Base-by-base conservation (phyloP, 2,888 invertebrate genomes). In the Volucella inflata region DNA sequence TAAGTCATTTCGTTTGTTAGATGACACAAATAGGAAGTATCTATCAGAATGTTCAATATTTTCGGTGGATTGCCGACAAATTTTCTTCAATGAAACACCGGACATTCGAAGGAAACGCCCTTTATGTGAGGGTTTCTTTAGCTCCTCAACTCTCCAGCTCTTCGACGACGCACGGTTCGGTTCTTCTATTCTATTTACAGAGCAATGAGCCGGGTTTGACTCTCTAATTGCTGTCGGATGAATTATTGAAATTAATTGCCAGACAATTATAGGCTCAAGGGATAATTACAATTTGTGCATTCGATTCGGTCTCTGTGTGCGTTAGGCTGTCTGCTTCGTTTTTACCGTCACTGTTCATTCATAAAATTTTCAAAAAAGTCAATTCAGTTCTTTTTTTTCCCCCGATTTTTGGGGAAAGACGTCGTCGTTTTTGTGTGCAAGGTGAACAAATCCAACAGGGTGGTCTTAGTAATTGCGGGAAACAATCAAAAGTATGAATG, bases 191-290 rank as follows among this genome's bases (percentile, higher is more conserved):
- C 80, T 80, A 71, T 62, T 81, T 68, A 67, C 76, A 53, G 44
- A 40, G 72, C 81, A 81, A 62, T 77, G 81, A 85, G 67, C 71
- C 36, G 59, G 85, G 85, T 81, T 68, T 77, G 81, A 77, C 85
- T 81, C 65, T 44, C 85, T 85, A 81, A 85, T 85, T 85, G 85
- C 81, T 77, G 76, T 44, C 72, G 85, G 85, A 85, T 85, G 85
- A 85, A 85, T 81, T 85, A 85, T 85, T 85, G 85, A 85, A 85
- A 85, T 81, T 85, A 85, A 85, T 85, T 85, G 81, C 85, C 76
- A 12, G 46, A 67, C 85, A 85, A 85, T 85, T 85, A 85, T 85
- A 68, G 81, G 85, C 81, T 85, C 77, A 48, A 44, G 67, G 79
- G 80, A 85, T 81, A 62, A 76, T 85, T 77, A 85, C 80, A 79